phyloP scores from a whole-genome alignment of 2,797 vertebrate species.

The Threskiornis aethiopicus region DNA sequence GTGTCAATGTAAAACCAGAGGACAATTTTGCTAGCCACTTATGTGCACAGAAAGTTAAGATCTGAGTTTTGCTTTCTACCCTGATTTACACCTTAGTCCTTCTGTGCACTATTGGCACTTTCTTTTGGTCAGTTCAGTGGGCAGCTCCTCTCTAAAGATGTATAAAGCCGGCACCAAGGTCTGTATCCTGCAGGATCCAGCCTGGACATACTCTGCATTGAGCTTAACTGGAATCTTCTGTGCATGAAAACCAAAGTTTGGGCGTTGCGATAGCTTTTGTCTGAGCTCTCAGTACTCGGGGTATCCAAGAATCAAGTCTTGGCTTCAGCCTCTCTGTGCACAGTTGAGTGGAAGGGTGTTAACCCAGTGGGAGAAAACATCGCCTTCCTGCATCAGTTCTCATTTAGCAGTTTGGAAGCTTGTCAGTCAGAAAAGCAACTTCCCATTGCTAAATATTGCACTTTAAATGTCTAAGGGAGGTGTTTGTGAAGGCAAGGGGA shows the following conservation, averaged over 20 bases:
- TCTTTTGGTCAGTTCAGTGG: not conserved
- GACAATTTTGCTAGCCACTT: not conserved
- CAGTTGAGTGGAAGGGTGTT: not conserved
- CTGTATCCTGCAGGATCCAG: not conserved
- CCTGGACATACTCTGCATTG: not conserved
- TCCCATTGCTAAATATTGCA: not conserved
- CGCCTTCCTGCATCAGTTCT: not conserved
- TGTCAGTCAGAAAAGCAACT: not conserved
- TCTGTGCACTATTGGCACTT: not conserved
- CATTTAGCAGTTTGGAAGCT: not conserved
- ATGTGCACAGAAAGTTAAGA: not conserved
- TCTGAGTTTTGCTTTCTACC: not conserved
- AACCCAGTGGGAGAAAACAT: not conserved
- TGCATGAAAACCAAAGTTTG: not conserved
- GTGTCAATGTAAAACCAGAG: not conserved
- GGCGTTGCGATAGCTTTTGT: not conserved
- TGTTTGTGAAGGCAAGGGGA: not conserved
- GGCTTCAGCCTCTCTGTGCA: not conserved
- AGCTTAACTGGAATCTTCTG: not conserved
- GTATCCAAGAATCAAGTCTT: not conserved
- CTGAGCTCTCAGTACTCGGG: not conserved
- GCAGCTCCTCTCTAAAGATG: not conserved
- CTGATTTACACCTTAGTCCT: not conserved
- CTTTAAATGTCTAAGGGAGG: not conserved
- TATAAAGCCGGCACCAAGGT: not conserved